phyloP scores from a whole-genome alignment of 2,888 invertebrate genomes.

The Drosophila helvetica region DNA sequence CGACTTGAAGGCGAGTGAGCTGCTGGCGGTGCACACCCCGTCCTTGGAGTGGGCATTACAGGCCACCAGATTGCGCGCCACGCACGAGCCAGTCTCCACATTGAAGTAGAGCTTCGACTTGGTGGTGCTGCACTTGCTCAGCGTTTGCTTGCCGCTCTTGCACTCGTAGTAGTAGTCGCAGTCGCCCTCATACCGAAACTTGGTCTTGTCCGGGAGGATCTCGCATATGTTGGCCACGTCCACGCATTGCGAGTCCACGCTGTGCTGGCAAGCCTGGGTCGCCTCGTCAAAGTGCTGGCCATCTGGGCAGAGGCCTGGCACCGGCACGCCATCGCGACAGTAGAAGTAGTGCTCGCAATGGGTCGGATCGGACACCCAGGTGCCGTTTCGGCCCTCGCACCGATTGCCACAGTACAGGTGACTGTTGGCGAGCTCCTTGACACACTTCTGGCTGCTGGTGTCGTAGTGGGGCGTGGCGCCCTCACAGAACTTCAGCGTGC shows the following conservation, averaged over 20 bases:
- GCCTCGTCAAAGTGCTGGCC: slow-evolving; percentile 67
- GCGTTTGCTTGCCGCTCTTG: slow-evolving; percentile 39
- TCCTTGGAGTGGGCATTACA: slow-evolving; percentile 70
- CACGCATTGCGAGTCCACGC: slow-evolving; percentile 61
- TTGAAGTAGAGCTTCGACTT: slow-evolving; percentile 63
- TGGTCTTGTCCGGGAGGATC: slow-evolving; percentile 60
- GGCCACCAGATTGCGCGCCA: slow-evolving; percentile 40
- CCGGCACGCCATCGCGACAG: slow-evolving; percentile 56
- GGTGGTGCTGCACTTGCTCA: slow-evolving; percentile 35
- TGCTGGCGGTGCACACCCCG: slow-evolving; percentile 49
- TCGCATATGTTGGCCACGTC: slow-evolving; percentile 76
- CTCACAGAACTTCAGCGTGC: slow-evolving; percentile 50
- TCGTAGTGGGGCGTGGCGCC: slow-evolving; percentile 52
- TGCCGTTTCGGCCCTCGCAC: slow-evolving; percentile 56
- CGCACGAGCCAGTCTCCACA: slow-evolving; percentile 60
- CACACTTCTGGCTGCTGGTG: slow-evolving; percentile 56
- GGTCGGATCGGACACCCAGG: slow-evolving; percentile 70
- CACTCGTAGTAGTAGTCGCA: slow-evolving; percentile 78
- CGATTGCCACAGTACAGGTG: slow-evolving; percentile 66
- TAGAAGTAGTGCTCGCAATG: slow-evolving; percentile 74
- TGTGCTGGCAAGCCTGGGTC: slow-evolving; percentile 65
- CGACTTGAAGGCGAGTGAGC: slow-evolving; percentile 33
- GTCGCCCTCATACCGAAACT: slow-evolving; percentile 65
- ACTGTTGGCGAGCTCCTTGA: slow-evolving; percentile 38
- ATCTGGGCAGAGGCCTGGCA: slow-evolving; percentile 51